Evolutionary conservation across 2,113 vertebrate species (phyloP).

Genomic region (Engystomops pustulosus): DNA sequence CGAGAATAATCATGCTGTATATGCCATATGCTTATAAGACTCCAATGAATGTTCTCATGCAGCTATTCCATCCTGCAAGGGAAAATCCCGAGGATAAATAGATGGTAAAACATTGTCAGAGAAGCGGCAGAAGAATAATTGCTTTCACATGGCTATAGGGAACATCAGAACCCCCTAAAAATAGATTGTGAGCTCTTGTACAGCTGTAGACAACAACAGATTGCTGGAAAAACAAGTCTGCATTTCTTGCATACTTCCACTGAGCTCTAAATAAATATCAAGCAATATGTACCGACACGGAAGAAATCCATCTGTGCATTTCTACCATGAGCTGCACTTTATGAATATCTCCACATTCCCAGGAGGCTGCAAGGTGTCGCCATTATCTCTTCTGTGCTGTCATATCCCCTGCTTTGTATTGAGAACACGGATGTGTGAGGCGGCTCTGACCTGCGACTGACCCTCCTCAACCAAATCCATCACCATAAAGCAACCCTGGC

Average conservation of each 20-base stretch:
- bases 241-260: conserved; percentile 9
- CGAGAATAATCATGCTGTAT: neutral
- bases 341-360: conserved; percentile 32
- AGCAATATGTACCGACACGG: conserved; percentile 46
- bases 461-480: conserved; percentile 28
- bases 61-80: neutral
- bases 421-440: conserved; percentile 27
- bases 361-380: conserved; percentile 52
- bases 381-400: conserved; percentile 14
- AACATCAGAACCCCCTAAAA: neutral
- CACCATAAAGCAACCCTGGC: conserved; percentile 36
- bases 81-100: conserved; percentile 14
- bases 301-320: conserved; percentile 55
- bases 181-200: conserved; percentile 23
- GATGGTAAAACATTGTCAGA: neutral
- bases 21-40: neutral
- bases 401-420: conserved; percentile 49
- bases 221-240: conserved; percentile 36
- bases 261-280: conserved; percentile 44
- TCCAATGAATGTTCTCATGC: neutral
- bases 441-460: conserved; percentile 30
- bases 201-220: conserved; percentile 39
- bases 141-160: neutral
- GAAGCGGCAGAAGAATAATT: neutral
- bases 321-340: conserved; percentile 20